Evolutionary conservation across 1,140 invertebrate genomes (phyloP), one percentile per base, ranked within the genome.

Genomic region (Aphaenogaster floridana): DNA sequence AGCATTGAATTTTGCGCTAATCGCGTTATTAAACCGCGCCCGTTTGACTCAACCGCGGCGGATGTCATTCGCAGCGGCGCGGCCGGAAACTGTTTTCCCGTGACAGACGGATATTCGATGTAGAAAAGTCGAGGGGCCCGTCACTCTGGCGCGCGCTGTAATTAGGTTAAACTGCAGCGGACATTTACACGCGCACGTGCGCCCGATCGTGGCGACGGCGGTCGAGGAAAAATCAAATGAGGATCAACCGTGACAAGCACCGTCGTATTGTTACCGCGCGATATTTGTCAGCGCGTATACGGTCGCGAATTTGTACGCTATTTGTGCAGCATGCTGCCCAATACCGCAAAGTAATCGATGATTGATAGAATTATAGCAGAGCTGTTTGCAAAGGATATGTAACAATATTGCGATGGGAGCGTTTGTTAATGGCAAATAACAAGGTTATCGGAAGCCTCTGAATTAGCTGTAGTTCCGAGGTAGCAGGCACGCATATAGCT

Each of bases 141-240:
- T 54, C 54, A 59, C 39, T 81, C 39, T 15, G 36, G n/a, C 28
- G 28, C 54, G 54, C 28, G 7, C 52, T n/a, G 80, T 76, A 84
- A 84, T 84, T 61, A 84, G 42, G 36, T 84, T 76, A 84, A 84
- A 84, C 57, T 84, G 54, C 42, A 76, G 34, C n/a, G 69, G 69
- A 74, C 68, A 83, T 83, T 84, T 76, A 63, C 66, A 42, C 21
- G 79, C 52, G 79, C 21, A 45, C 79, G 28, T 76, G 68, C 3
- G 2, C 28, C 15, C 69, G 68, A 74, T 57, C 39, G 69, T 3
- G 39, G 11, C 42, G 39, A 21, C n/a, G 52, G 54, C 15, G 64
- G 52, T 57, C 28, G 68, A n/a, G 48, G 17, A 84, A 84, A 84
- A 84, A 76, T 76, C 54, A 74, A 74, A 36, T 61, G 68, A 61